Percentiles rank a stretch among this genome's conserved stretches.
Conservation (phyloP, 2,888 invertebrate genomes). For the Drosophila meridiana region DNA sequence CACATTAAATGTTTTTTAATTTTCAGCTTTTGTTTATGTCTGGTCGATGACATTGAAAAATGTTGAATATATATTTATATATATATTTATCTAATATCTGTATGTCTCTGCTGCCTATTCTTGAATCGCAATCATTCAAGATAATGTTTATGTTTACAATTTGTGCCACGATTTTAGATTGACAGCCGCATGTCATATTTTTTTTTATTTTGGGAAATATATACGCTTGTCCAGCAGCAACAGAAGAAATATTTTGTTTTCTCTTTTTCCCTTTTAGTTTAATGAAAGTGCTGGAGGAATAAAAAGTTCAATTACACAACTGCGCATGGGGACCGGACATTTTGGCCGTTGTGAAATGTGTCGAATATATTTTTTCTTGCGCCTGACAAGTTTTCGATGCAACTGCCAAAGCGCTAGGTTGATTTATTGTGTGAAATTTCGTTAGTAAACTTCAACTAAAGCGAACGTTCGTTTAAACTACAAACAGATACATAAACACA, state of each 20-base stretch:
- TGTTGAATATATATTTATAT: slow-evolving; percentile 18
- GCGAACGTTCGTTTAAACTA: not conserved
- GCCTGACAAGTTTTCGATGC: slow-evolving; percentile 27
- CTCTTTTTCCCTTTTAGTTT: not conserved
- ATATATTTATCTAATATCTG: slow-evolving; percentile 21
- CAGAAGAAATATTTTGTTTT: slow-evolving; percentile 4
- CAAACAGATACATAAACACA: not conserved
- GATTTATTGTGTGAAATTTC: slow-evolving; percentile 54
- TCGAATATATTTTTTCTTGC: slow-evolving; percentile 17
- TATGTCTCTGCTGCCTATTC: slow-evolving; percentile 12
- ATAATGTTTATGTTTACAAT: slow-evolving; percentile 59
- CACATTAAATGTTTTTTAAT: slow-evolving; percentile 27
- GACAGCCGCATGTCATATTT: slow-evolving; percentile 46
- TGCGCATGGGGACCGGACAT: slow-evolving; percentile 36
- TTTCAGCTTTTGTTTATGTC: slow-evolving; percentile 58
- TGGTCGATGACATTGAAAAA: slow-evolving; percentile 52
- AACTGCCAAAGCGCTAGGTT: slow-evolving; percentile 45
- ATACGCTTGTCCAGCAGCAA: slow-evolving; percentile 12
- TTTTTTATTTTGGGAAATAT: slow-evolving; percentile 12
- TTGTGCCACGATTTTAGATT: slow-evolving; percentile 49
- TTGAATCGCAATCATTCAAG: slow-evolving; percentile 26
- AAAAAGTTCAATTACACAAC: slow-evolving; percentile 33
- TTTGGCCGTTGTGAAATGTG: slow-evolving; percentile 52
- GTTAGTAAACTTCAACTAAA: not conserved
- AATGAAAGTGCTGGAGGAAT: not conserved